These are phyloP conservation scores for Drosophila lowei DNA, from an alignment of 1,140 invertebrate genomes.

Conservation along the genomic window DNA sequence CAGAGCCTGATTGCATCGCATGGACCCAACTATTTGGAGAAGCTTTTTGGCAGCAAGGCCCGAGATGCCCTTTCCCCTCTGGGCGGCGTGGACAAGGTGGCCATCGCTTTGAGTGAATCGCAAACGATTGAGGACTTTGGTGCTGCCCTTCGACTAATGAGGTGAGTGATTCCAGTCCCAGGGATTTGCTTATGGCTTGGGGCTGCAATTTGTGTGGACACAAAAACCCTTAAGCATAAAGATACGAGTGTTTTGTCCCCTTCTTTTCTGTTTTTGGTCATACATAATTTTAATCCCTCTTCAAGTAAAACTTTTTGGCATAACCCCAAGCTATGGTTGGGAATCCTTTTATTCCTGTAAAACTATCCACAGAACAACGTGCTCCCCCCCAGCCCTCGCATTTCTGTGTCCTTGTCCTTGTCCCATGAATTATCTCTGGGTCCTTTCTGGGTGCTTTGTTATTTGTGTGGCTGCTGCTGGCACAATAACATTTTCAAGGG, in stretches of 20 bases:
- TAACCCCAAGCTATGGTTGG: constrained; percentile 41
- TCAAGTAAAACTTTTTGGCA: constrained; percentile 56
- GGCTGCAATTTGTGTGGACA: constrained; percentile 30
- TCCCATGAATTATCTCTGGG: constrained; percentile 42
- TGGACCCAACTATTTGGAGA: constrained; percentile 97
- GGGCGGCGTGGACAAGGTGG: constrained; percentile 96
- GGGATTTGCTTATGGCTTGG: background rate
- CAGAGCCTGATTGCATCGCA: constrained; percentile 96
- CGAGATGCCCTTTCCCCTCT: constrained; percentile 94
- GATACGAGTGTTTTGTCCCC: constrained; percentile 17
- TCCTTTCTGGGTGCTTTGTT: constrained; percentile 26
- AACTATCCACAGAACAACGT: constrained; percentile 18
- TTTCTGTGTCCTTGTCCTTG: constrained; percentile 35
- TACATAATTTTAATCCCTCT: constrained; percentile 56
- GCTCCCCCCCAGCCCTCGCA: background rate
- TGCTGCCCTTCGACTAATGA: constrained; percentile 82
- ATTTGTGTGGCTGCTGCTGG: constrained; percentile 34
- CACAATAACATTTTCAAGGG: constrained; percentile 32
- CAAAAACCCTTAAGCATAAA: constrained; percentile 16
- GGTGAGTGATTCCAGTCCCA: constrained; percentile 59
- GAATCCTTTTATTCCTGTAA: constrained; percentile 29
- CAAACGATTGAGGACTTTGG: constrained; percentile 93
- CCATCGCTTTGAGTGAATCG: constrained; percentile 96
- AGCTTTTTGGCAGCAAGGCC: constrained; percentile 96
- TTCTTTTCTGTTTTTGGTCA: constrained; percentile 29